These are phyloP conservation scores for Arenaria interpres DNA, from an alignment of 2,113 vertebrate genomes.

Conservation along the genomic window DNA sequence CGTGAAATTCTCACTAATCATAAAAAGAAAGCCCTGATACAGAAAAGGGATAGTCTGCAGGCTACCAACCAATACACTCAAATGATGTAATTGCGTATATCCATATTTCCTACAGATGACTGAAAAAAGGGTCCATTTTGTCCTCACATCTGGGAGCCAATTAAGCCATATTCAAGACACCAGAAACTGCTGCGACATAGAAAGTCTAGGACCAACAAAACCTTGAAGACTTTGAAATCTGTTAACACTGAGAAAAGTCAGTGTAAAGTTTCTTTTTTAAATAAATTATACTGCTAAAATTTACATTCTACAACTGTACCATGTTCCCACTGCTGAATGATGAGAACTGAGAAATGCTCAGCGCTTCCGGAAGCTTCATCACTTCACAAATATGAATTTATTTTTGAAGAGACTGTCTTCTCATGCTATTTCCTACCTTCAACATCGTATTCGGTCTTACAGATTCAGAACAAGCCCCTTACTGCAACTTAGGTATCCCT, in stretches of 20 bases:
- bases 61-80: background rate
- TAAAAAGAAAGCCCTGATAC: background rate
- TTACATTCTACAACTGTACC: background rate
- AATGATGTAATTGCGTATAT: background rate
- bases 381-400: background rate
- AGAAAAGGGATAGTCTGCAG: background rate
- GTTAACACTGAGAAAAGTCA: background rate
- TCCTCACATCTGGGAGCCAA: constrained; percentile 5
- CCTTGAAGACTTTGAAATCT: background rate
- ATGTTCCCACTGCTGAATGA: background rate
- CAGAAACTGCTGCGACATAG: background rate
- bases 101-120: background rate
- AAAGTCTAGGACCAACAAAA: constrained; percentile 2
- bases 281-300: background rate
- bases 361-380: background rate
- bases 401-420: background rate
- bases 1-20: background rate
- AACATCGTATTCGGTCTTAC: background rate
- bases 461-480: background rate
- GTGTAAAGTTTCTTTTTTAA: background rate
- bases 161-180: background rate
- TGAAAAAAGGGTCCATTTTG: background rate
- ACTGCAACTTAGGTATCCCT: background rate
- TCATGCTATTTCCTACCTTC: background rate
- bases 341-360: background rate